A percentile compares a stretch with the other conserved stretches of the same genome.
phyloP scores from a whole-genome alignment of 2,888 invertebrate species.

The Andrena hattorfiana region DNA sequence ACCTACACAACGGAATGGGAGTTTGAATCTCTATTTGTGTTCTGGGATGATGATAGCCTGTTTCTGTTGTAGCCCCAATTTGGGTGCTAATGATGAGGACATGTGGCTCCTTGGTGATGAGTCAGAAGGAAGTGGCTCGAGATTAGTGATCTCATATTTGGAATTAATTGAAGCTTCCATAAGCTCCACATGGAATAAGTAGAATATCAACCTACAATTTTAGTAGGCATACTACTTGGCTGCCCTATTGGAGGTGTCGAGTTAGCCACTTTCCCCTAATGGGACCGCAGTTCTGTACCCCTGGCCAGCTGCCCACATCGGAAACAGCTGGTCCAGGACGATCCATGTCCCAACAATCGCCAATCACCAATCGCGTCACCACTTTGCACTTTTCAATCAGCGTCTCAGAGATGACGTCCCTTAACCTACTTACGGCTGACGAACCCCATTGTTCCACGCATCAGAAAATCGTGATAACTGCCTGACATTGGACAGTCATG shows the following conservation, averaged over 20 bases:
- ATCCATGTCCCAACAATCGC: constrained; percentile 27
- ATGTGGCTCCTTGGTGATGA: not conserved
- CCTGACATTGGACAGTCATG: not conserved
- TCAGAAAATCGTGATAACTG: constrained; percentile 26
- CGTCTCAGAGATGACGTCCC: not conserved
- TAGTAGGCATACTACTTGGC: not conserved
- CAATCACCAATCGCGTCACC: constrained; percentile 37
- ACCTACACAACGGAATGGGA: not conserved
- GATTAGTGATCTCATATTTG: too few species aligned
- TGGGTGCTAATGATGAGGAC: not conserved
- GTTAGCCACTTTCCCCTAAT: not conserved
- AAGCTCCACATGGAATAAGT: too few species aligned
- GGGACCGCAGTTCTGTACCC: not conserved
- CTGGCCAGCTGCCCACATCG: not conserved
- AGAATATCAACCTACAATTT: not conserved
- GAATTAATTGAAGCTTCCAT: too few species aligned
- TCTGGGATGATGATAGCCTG: not conserved
- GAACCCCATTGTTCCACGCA: constrained; percentile 40
- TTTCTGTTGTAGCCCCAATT: not conserved
- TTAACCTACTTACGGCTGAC: constrained; percentile 38
- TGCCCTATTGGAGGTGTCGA: not conserved
- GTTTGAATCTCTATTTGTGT: not conserved
- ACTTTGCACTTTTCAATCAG: constrained; percentile 8
- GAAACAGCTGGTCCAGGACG: not conserved
- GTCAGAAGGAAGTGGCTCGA: not conserved